Conservation (phyloP, 1,140 invertebrate genomes). For the Dysdera silvatica region DNA sequence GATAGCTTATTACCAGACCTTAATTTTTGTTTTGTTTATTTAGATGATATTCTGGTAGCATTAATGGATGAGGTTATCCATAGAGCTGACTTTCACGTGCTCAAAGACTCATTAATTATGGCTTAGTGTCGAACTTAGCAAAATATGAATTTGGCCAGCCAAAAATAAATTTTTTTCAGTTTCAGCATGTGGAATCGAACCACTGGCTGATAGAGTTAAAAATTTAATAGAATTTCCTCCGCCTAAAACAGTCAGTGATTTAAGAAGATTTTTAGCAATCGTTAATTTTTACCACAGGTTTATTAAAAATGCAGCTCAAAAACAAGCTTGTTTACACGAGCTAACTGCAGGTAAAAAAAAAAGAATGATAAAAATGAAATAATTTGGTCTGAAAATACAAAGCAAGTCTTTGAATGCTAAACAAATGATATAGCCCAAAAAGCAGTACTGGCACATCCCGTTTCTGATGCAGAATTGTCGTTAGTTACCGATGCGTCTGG, state of each 20-base stretch:
- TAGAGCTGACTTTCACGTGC: conserved; percentile 37
- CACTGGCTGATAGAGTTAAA: conserved; percentile 38
- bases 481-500: conserved; percentile 24
- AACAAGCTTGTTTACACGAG: conserved; percentile 2
- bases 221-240: conserved; percentile 40
- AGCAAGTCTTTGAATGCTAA: conserved; percentile 39
- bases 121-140: conserved; percentile 35
- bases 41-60: conserved; percentile 40
- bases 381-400: conserved; percentile 27
- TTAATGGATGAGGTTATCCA: conserved; percentile 13
- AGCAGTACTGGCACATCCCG: conserved; percentile 8
- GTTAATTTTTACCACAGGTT: conserved; percentile 44
- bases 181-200: conserved; percentile 34
- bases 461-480: neutral
- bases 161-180: conserved; percentile 35
- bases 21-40: conserved; percentile 37
- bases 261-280: conserved; percentile 40
- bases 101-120: conserved; percentile 33
- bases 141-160: conserved; percentile 7
- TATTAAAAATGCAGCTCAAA: conserved; percentile 26
- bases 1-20: conserved; percentile 38
- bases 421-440: conserved; percentile 37
- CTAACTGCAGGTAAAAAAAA: neutral
- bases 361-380: conserved; percentile 9
- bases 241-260: conserved; percentile 38